Evolutionary conservation across 2,888 invertebrate species (phyloP).

Genomic region (Drosophila neotestacea): DNA sequence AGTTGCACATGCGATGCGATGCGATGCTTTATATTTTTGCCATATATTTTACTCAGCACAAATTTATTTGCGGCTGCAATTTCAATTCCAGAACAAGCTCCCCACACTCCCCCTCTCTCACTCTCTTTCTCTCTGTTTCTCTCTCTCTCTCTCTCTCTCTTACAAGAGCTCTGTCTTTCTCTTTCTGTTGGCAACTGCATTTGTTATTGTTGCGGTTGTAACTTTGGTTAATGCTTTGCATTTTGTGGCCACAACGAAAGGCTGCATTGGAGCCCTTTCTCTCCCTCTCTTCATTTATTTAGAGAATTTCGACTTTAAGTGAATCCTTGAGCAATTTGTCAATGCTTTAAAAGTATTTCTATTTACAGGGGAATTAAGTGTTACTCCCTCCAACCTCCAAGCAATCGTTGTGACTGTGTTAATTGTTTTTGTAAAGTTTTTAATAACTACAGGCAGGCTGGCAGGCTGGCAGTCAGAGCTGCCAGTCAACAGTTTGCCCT

Average conservation of each 20-base stretch:
- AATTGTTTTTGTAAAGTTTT: slow-evolving; percentile 79
- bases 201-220: slow-evolving; percentile 77
- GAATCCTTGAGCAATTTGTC: slow-evolving; percentile 17
- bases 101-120: background rate
- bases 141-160: slow-evolving; percentile 2
- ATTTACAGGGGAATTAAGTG: background rate
- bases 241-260: slow-evolving; percentile 70
- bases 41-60: slow-evolving; percentile 73
- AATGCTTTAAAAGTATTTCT: slow-evolving; percentile 23
- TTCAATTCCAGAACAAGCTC: slow-evolving; percentile 57
- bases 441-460: slow-evolving; percentile 74
- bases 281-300: background rate
- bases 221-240: slow-evolving; percentile 77
- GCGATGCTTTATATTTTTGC: slow-evolving; percentile 71
- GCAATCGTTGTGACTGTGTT: slow-evolving; percentile 62
- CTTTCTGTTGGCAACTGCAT: slow-evolving; percentile 37
- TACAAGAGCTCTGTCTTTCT: slow-evolving; percentile 4
- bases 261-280: slow-evolving; percentile 22
- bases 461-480: slow-evolving; percentile 46
- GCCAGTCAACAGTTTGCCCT: slow-evolving; percentile 63
- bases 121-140: too few species aligned
- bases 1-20: slow-evolving; percentile 77
- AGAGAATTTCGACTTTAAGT: background rate
- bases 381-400: background rate
- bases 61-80: slow-evolving; percentile 77